phyloP scores from a whole-genome alignment of 2,888 invertebrate species.

The Epinotia nisella region DNA sequence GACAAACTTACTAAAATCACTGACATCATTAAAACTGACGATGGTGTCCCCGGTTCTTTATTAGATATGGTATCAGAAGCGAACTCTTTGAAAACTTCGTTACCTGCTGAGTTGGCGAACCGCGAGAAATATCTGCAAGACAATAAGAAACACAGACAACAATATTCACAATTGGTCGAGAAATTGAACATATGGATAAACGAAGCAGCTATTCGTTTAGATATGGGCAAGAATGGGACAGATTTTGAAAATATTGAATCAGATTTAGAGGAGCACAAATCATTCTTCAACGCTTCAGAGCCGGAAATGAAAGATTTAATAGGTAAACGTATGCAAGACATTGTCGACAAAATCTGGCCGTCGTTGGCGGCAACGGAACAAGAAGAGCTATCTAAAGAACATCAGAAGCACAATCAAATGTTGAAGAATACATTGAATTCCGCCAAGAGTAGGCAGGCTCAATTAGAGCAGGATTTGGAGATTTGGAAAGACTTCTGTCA shows the following conservation, averaged over 20 bases:
- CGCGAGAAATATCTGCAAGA: slow-evolving; percentile 91
- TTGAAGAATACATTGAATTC: slow-evolving; percentile 92
- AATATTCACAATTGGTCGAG: slow-evolving; percentile 90
- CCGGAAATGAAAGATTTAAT: slow-evolving; percentile 91
- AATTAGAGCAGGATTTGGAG: slow-evolving; percentile 92
- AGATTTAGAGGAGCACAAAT: slow-evolving; percentile 94
- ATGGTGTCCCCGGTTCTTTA: slow-evolving; percentile 91
- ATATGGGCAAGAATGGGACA: slow-evolving; percentile 92
- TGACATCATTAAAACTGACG: slow-evolving; percentile 89
- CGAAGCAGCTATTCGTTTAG: slow-evolving; percentile 91
- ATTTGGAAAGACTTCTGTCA: slow-evolving; percentile 94
- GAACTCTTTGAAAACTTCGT: slow-evolving; percentile 89
- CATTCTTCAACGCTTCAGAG: slow-evolving; percentile 91
- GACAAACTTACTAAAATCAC: slow-evolving; percentile 89
- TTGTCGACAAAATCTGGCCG: slow-evolving; percentile 95
- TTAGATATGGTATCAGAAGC: slow-evolving; percentile 94
- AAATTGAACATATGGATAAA: slow-evolving; percentile 93
- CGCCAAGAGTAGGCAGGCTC: slow-evolving; percentile 91
- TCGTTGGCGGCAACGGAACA: slow-evolving; percentile 92
- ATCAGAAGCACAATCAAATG: slow-evolving; percentile 91
- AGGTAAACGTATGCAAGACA: slow-evolving; percentile 91
- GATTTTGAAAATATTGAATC: slow-evolving; percentile 93
- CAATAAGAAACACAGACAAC: slow-evolving; percentile 90
- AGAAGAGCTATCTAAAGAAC: slow-evolving; percentile 92
- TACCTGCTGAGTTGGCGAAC: slow-evolving; percentile 92